Conservation (phyloP, 2,797 vertebrate species). For the Lepidocolaptes lacrymiger region DNA sequence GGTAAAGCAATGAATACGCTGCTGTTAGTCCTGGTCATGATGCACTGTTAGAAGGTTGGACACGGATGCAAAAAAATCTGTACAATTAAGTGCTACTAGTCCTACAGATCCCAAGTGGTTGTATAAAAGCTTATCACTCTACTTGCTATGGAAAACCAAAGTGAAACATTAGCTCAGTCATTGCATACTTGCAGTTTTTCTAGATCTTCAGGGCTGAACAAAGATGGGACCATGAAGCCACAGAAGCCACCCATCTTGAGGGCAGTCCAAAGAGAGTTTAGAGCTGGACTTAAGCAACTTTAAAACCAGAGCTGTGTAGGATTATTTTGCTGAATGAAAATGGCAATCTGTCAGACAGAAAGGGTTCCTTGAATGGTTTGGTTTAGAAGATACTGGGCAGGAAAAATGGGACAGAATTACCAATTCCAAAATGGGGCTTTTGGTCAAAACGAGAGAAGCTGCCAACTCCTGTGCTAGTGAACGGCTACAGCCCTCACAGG, state of each 20-base stretch:
- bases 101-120: neutral
- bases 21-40: constrained; percentile 18
- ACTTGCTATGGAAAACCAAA: neutral
- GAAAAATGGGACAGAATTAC: neutral
- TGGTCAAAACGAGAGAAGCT: neutral
- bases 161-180: neutral
- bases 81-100: neutral
- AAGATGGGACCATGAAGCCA: neutral
- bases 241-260: neutral
- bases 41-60: neutral
- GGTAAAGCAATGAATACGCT: constrained; percentile 71
- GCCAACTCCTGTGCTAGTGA: neutral
- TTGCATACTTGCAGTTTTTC: neutral
- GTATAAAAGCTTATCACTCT: neutral
- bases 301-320: neutral
- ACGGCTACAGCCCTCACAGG: neutral
- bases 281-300: neutral
- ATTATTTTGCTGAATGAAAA: neutral
- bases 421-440: neutral
- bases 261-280: neutral
- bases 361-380: neutral
- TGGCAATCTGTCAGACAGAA: neutral
- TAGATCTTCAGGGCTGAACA: neutral
- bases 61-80: neutral
- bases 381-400: neutral